phyloP scores from a whole-genome alignment of 2,797 vertebrate species.

The Jordanella pulchra region DNA sequence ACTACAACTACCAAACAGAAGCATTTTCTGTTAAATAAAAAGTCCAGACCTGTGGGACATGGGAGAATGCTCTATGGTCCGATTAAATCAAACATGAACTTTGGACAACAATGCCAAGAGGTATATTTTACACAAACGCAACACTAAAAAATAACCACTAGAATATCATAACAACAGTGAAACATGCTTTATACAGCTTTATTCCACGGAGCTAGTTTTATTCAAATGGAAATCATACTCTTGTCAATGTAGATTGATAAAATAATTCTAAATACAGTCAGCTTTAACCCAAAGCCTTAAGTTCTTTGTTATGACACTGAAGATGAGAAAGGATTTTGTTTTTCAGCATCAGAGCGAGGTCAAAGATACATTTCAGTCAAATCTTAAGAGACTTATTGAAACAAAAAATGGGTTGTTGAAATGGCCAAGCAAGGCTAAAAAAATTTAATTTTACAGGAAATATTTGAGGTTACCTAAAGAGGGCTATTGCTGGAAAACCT shows the following conservation, averaged over 20 bases:
- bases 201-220: neutral
- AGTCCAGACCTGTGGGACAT: neutral
- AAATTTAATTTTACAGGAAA: neutral
- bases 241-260: neutral
- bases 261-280: neutral
- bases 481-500: neutral
- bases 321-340: too few species aligned
- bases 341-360: too few species aligned
- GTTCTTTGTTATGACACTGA: neutral
- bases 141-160: neutral
- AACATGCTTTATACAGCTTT: neutral
- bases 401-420: neutral
- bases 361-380: too few species aligned
- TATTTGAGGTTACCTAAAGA: neutral
- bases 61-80: neutral
- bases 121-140: too few species aligned
- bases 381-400: too few species aligned
- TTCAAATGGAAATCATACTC: neutral
- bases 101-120: neutral
- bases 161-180: neutral
- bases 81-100: neutral
- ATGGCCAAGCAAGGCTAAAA: too few species aligned
- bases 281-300: neutral
- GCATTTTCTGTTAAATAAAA: neutral
- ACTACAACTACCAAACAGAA: neutral